Base-by-base conservation (phyloP, 2,888 invertebrate species). In the Serrognathus titanus region DNA sequence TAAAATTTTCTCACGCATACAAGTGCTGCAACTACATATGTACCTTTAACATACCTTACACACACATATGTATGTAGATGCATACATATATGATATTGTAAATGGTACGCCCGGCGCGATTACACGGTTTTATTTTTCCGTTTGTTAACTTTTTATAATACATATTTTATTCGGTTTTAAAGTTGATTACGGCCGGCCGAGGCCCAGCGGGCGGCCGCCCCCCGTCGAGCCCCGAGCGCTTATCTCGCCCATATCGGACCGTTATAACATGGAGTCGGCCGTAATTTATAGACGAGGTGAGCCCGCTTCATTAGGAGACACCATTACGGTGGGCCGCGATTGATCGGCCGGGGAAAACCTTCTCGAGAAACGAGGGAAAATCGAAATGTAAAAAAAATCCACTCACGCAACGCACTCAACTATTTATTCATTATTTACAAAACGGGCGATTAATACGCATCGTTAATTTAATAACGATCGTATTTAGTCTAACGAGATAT, bases 231-330 rank as follows among this genome's bases (percentile, higher is more conserved):
- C 74, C 73, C 73, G 72, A 76, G 75, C 75, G 76, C 75, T 77
- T 77, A 77, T 77, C 76, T 76, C 72, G 76, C 75, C 77, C 77
- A 75, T 77, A 77, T 77, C 78, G 72, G 74, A 77, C 77, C 77
- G 77, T 76, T 77, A 76, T 76, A 75, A 75, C 77, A 76, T 76
- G 76, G 74, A 77, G 76, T 75, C 74, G 71, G 72, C 72, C 73
- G 75, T 78, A 77, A 78, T 78, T 78, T 78, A 78, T 78, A 76
- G 77, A 73, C 74, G 75, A 77, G 76, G 74, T 77, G 76, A 76
- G 76, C 71, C 75, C 73, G 76, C 74, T 77, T 77, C 77, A 76
- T 77, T 77, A 77, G 75, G 75, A 74, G 68, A 31, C 67, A 71
- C 71, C 72, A 69, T 69, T 68, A 69, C 71, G 66, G 67, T 65